These are phyloP conservation scores for Thalassarche chlororhynchos DNA, from an alignment of 2,113 vertebrate genomes.

Conservation along the genomic window DNA sequence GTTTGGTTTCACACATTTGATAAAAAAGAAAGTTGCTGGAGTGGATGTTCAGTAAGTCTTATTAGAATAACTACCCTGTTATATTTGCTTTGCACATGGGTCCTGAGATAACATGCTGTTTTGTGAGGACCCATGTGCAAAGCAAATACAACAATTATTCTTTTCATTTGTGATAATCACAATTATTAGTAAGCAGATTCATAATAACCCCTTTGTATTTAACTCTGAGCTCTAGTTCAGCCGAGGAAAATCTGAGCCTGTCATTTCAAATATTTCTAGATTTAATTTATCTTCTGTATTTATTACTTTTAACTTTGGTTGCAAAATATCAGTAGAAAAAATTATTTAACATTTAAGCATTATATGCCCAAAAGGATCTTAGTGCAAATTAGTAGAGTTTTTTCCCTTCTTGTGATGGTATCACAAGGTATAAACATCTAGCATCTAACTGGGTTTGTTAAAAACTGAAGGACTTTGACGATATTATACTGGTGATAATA, in stretches of 20 bases:
- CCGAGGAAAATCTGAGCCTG: neutral
- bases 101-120: neutral
- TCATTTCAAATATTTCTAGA: neutral
- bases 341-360: neutral
- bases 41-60: neutral
- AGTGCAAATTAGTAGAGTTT: neutral
- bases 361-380: neutral
- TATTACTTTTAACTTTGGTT: neutral
- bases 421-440: neutral
- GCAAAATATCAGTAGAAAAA: neutral
- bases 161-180: conserved; percentile 8
- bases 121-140: neutral
- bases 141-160: conserved; percentile 6
- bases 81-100: neutral
- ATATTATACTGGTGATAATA: neutral
- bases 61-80: neutral
- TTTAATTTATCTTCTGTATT: neutral
- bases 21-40: neutral
- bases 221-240: neutral
- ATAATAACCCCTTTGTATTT: conserved; percentile 12
- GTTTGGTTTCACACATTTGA: neutral
- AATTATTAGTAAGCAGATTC: conserved; percentile 18
- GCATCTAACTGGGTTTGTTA: neutral
- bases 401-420: neutral
- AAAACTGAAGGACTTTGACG: neutral